Evolutionary conservation across 2,113 vertebrate species (phyloP).

Genomic region (Atlantisia rogersi): DNA sequence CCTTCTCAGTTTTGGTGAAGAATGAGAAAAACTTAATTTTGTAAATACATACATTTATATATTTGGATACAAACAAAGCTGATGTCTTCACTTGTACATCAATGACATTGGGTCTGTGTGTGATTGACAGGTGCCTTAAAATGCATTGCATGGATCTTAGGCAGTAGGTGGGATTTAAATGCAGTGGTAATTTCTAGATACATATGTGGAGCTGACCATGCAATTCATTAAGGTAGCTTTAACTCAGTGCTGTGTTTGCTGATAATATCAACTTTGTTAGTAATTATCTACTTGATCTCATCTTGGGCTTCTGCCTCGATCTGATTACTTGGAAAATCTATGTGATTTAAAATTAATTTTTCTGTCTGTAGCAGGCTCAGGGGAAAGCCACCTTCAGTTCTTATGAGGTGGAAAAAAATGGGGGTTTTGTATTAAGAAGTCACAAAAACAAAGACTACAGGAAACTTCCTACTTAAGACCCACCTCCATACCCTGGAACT

Average conservation of each 20-base stretch:
- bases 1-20: background rate
- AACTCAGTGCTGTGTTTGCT: background rate
- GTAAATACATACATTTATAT: background rate
- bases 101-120: background rate
- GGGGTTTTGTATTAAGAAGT: background rate
- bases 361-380: background rate
- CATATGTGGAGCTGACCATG: accelerated
- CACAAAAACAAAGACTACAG: background rate
- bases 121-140: background rate
- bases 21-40: background rate
- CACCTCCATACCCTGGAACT: background rate
- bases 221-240: background rate
- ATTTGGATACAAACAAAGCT: background rate
- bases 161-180: background rate
- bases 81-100: background rate
- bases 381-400: background rate
- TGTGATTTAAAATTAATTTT: background rate
- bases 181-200: background rate
- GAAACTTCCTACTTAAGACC: background rate
- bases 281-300: background rate
- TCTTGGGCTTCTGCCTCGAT: background rate
- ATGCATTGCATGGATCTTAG: background rate
- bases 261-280: background rate
- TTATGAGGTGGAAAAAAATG: background rate
- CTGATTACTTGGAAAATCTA: background rate